A percentile compares a stretch with the other conserved stretches of the same genome.
These are phyloP conservation scores for Acanthacorydalis orientalis DNA, from an alignment of 2,888 invertebrate species.

Conservation along the genomic window DNA sequence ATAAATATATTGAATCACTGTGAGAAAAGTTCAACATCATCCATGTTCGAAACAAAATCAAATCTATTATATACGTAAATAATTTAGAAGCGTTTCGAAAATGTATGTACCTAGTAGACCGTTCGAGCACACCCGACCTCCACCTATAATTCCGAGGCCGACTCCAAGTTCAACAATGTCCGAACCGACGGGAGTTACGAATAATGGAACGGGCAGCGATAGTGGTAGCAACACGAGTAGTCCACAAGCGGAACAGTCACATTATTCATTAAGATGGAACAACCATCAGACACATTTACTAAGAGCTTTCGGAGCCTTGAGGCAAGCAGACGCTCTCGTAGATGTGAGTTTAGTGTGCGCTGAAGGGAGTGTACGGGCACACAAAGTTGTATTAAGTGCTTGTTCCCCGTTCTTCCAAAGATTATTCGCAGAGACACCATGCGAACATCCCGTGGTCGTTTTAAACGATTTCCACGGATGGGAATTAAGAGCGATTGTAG, in stretches of 20 bases:
- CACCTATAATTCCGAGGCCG: neutral
- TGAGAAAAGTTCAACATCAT: no score
- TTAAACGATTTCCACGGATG: slow-evolving; percentile 78
- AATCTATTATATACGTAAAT: no score
- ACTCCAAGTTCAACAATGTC: neutral
- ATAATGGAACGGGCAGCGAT: neutral
- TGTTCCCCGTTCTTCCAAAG: slow-evolving; percentile 78
- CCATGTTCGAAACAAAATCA: no score
- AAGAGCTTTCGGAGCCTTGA: slow-evolving; percentile 72
- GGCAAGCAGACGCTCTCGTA: slow-evolving; percentile 72
- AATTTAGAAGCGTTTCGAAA: no score
- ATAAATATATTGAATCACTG: no score
- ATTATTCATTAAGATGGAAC: slow-evolving; percentile 87
- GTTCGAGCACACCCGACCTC: no score
- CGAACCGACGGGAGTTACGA: neutral
- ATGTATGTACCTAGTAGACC: no score
- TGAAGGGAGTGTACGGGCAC: slow-evolving; percentile 71
- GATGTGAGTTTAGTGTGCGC: slow-evolving; percentile 85
- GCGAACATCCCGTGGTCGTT: slow-evolving; percentile 86
- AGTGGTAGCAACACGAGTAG: neutral
- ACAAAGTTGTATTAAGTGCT: slow-evolving; percentile 81
- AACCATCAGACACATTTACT: slow-evolving; percentile 82
- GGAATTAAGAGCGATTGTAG: slow-evolving; percentile 78
- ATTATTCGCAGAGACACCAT: slow-evolving; percentile 80
- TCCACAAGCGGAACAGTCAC: slow-evolving; percentile 37